Conservation (phyloP, 2,797 vertebrate species). For the Galagoides demidoff region DNA sequence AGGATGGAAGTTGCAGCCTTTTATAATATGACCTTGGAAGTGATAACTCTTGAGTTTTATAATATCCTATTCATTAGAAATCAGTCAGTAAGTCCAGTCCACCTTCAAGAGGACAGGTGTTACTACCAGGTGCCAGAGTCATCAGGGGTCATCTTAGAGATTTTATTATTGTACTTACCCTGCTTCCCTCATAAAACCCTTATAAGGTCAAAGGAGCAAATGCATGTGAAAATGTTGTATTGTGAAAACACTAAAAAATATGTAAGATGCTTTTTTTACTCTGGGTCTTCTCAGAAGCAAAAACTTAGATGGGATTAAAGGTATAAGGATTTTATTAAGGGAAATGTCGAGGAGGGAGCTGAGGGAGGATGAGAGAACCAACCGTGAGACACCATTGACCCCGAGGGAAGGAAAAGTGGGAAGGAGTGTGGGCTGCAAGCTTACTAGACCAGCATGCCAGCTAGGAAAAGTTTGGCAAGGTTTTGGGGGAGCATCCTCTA, state of each 20-base stretch:
- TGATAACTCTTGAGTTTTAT: background rate
- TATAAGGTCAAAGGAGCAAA: background rate
- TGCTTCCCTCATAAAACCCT: background rate
- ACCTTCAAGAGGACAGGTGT: background rate
- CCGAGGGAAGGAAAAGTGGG: background rate
- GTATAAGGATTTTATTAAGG: background rate
- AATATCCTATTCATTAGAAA: background rate
- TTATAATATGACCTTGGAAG: background rate
- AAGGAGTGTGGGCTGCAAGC: background rate
- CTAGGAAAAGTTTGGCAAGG: background rate
- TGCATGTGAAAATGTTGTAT: background rate
- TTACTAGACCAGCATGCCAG: background rate
- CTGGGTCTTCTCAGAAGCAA: slow-evolving; percentile 17
- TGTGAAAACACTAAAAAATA: background rate
- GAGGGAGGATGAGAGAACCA: background rate
- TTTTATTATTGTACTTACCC: background rate
- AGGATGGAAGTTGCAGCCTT: background rate
- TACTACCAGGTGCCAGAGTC: background rate
- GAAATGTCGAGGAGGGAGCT: background rate
- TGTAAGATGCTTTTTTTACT: background rate
- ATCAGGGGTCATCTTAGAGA: background rate
- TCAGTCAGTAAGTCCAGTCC: background rate
- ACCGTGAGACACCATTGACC: background rate
- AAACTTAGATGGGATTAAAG: background rate
- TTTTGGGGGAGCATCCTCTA: background rate